Evolutionary conservation across 2,113 vertebrate species (phyloP).

Genomic region (Dromaius novaehollandiae): DNA sequence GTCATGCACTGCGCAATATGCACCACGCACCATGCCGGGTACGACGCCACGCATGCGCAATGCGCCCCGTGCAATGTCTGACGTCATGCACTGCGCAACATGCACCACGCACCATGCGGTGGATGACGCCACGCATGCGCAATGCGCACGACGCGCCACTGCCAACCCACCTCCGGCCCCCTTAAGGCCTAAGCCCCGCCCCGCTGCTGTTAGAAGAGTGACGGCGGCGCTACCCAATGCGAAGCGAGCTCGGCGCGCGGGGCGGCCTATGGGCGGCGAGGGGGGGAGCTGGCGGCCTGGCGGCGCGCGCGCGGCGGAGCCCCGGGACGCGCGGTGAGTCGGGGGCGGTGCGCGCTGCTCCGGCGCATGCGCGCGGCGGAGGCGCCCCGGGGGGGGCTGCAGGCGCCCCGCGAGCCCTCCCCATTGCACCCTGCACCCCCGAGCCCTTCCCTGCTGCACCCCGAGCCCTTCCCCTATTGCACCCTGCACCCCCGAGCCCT

Average conservation of each 20-base stretch:
- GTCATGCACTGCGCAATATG: no score
- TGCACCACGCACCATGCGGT: accelerated
- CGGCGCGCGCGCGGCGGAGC: neutral
- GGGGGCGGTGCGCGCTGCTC: neutral
- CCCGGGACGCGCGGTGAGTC: neutral
- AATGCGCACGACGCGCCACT: no score
- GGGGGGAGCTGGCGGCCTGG: neutral
- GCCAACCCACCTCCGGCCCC: neutral
- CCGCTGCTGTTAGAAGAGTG: accelerated
- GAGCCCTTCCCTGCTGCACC: neutral
- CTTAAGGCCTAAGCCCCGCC: neutral
- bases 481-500: neutral
- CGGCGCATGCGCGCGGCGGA: neutral
- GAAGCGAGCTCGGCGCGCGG: accelerated
- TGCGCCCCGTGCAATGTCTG: accelerated
- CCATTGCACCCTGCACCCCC: neutral
- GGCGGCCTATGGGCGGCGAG: accelerated
- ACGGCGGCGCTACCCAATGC: accelerated
- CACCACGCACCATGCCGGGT: accelerated
- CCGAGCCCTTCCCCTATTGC: no score
- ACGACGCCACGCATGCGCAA: accelerated
- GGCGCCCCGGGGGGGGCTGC: neutral
- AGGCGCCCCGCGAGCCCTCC: neutral
- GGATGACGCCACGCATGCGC: accelerated
- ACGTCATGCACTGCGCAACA: accelerated